Conservation (phyloP, 2,888 invertebrate species). For the Lysandra bellargus region DNA sequence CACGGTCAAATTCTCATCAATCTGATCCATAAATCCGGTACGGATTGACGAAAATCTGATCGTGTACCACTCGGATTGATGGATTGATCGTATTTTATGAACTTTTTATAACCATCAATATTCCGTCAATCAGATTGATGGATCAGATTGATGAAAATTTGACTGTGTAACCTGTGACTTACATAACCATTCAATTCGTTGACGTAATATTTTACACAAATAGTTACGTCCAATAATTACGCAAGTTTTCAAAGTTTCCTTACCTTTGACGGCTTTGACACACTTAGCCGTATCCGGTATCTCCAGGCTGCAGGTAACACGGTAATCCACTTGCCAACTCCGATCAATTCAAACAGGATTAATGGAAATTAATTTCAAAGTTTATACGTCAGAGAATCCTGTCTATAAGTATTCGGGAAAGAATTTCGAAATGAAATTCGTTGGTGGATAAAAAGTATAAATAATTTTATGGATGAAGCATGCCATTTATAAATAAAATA, state of each 20-base stretch:
- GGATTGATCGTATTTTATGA: no score
- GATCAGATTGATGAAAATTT: no score
- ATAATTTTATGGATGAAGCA: no score
- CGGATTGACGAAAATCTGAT: no score
- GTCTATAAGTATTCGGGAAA: background rate
- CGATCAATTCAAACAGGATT: constrained; percentile 35
- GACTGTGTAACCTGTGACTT: no score
- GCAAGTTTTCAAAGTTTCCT: background rate
- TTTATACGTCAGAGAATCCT: constrained; percentile 33
- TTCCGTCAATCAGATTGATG: no score
- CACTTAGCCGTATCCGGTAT: background rate
- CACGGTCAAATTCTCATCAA: no score
- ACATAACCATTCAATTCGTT: no score
- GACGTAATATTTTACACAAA: background rate
- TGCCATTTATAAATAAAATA: no score
- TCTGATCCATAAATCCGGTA: no score
- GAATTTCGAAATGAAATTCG: background rate
- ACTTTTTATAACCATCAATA: no score
- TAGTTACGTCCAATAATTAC: background rate
- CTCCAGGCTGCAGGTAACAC: constrained; percentile 23
- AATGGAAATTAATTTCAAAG: constrained; percentile 41
- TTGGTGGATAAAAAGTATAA: background rate
- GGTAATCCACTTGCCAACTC: constrained; percentile 27
- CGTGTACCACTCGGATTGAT: no score
- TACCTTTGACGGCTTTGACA: background rate